Evolutionary conservation across 2,888 invertebrate species (phyloP).

Genomic region (Xestia xanthographa): DNA sequence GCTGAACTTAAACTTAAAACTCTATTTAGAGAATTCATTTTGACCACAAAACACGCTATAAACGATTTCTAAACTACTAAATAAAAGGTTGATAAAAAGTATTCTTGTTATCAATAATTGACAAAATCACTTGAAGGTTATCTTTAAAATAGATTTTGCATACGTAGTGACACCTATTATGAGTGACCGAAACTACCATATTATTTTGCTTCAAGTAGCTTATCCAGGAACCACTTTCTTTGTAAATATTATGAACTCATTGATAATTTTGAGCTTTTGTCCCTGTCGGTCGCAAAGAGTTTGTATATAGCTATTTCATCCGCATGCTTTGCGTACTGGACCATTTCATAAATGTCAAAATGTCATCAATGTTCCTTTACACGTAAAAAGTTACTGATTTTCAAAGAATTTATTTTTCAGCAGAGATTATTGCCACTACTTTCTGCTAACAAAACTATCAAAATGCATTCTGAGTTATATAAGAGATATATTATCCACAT

Average conservation of each 20-base stretch:
- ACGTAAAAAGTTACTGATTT: constrained; percentile 12
- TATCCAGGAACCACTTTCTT: constrained; percentile 45
- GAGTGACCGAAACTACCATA: constrained; percentile 69
- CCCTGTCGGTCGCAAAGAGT: constrained; percentile 17
- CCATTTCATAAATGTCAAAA: constrained; percentile 47
- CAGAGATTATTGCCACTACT: neutral
- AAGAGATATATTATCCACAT: neutral
- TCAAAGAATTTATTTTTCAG: neutral
- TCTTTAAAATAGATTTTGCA: constrained; percentile 85
- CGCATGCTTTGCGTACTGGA: constrained; percentile 37
- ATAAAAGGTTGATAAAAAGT: constrained; percentile 69
- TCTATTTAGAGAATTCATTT: constrained; percentile 86
- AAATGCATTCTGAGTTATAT: neutral
- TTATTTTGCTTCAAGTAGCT: constrained; percentile 31
- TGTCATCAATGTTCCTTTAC: constrained; percentile 20
- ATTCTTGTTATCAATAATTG: constrained; percentile 86
- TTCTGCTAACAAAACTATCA: neutral
- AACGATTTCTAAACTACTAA: constrained; percentile 68
- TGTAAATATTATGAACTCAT: constrained; percentile 52
- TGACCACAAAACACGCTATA: constrained; percentile 64
- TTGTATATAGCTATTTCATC: constrained; percentile 36
- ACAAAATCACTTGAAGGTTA: constrained; percentile 90
- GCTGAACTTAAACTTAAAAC: constrained; percentile 79
- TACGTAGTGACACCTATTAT: constrained; percentile 80
- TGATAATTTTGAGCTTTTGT: constrained; percentile 24